A percentile compares a stretch with the other conserved stretches of the same genome.
These are phyloP conservation scores for Liolophura sinensis DNA, from an alignment of 1,140 invertebrate genomes.

Conservation along the genomic window DNA sequence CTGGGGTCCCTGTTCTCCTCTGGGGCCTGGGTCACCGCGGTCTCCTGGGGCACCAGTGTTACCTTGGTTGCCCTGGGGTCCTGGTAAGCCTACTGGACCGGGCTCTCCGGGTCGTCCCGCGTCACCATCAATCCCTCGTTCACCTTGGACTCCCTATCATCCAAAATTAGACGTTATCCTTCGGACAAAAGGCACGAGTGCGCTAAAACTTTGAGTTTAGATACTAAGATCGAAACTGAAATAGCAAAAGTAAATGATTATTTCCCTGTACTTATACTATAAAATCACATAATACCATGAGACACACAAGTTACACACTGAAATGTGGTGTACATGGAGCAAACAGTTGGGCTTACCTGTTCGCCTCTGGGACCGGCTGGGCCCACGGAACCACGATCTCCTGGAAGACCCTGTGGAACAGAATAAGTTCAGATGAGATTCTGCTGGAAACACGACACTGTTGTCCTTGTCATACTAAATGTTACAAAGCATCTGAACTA, in stretches of 20 bases:
- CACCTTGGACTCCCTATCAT: slow-evolving; percentile 24
- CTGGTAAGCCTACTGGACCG: too few species aligned
- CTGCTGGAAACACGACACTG: neutral
- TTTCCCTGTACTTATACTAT: too few species aligned
- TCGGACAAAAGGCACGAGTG: too few species aligned
- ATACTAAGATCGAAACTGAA: too few species aligned
- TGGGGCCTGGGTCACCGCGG: slow-evolving; percentile 5
- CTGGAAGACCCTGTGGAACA: slow-evolving; percentile 27
- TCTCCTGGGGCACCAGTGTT: slow-evolving; percentile 24
- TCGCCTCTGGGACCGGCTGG: slow-evolving; percentile 21
- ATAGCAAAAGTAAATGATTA: too few species aligned
- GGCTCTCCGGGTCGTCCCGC: slow-evolving; percentile 14
- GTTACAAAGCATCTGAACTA: neutral
- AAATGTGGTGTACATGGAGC: too few species aligned
- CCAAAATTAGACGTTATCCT: too few species aligned
- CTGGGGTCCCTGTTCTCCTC: slow-evolving; percentile 23
- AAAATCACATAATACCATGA: too few species aligned
- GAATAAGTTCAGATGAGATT: slow-evolving; percentile 1
- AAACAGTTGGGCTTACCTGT: slow-evolving; percentile 14
- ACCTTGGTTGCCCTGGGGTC: slow-evolving; percentile 24
- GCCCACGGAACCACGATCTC: slow-evolving; percentile 27
- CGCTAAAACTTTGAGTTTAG: too few species aligned
- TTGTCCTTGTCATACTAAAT: neutral
- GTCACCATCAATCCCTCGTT: slow-evolving; percentile 26
- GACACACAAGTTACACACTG: too few species aligned